Evolutionary conservation across 2,888 invertebrate species (phyloP).

Genomic region (Selenia dentaria): DNA sequence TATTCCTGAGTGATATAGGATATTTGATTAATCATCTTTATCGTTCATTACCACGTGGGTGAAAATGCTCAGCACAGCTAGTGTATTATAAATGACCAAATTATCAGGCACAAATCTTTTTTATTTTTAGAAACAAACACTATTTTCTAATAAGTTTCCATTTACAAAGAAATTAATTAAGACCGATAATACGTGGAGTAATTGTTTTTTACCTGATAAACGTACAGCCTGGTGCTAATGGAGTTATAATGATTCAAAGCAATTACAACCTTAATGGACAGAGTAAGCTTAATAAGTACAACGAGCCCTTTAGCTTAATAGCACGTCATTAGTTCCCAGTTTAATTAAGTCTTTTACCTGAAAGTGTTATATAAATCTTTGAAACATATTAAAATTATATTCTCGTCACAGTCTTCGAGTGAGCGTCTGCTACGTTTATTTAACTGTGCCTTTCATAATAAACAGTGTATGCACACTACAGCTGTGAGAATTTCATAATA

Average conservation of each 20-base stretch:
- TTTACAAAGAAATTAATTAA: too few species aligned
- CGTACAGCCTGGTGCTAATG: not conserved
- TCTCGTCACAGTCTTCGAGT: not conserved
- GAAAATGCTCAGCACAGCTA: too few species aligned
- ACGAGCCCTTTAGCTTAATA: conserved; percentile 7
- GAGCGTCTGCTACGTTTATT: not conserved
- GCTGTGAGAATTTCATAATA: conserved; percentile 1
- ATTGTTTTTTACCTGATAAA: too few species aligned
- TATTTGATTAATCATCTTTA: too few species aligned
- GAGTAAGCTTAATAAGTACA: not conserved
- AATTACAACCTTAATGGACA: not conserved
- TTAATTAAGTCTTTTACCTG: conserved; percentile 1
- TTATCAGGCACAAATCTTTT: too few species aligned
- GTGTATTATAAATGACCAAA: too few species aligned
- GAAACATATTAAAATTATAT: not conserved
- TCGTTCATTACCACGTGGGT: too few species aligned
- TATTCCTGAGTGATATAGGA: too few species aligned
- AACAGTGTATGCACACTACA: not conserved
- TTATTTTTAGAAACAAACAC: too few species aligned
- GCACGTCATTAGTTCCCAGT: conserved; percentile 4
- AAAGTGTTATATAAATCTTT: conserved; percentile 1
- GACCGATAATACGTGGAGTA: too few species aligned
- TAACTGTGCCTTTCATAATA: too few species aligned
- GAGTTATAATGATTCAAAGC: conserved; percentile 3
- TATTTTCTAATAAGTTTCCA: too few species aligned